These are phyloP conservation scores for Athrips mouffetella DNA, from an alignment of 2,888 invertebrate genomes.

Conservation along the genomic window DNA sequence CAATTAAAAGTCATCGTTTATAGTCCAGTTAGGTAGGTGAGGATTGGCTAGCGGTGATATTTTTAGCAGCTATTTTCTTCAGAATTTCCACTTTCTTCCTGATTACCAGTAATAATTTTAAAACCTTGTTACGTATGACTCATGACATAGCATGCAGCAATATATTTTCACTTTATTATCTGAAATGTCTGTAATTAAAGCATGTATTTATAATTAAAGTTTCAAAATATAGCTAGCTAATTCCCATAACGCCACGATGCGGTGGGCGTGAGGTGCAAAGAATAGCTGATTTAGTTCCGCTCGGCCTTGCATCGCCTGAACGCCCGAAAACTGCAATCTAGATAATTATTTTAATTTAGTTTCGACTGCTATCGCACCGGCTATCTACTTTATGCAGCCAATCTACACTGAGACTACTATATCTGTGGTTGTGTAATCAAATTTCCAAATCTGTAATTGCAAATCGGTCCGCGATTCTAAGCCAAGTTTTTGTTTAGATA, in stretches of 20 bases:
- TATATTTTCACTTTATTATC: no score
- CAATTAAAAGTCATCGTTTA: slow-evolving; percentile 62
- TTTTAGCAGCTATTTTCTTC: no score
- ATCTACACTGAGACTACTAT: slow-evolving; percentile 28
- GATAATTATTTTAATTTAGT: slow-evolving; percentile 69
- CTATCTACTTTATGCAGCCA: slow-evolving; percentile 25
- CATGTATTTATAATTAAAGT: neutral
- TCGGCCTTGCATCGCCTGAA: slow-evolving; percentile 33
- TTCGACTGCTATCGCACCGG: slow-evolving; percentile 33
- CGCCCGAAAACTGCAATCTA: slow-evolving; percentile 52
- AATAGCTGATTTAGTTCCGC: slow-evolving; percentile 35
- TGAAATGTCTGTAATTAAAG: no score
- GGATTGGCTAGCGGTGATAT: slow-evolving; percentile 24
- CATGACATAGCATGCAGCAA: no score
- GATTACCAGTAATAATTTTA: no score
- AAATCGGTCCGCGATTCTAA: neutral
- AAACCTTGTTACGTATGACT: no score
- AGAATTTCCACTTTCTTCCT: no score
- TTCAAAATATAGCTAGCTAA: slow-evolving; percentile 9
- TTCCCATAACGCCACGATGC: neutral
- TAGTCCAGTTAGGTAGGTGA: slow-evolving; percentile 23
- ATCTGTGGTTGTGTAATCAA: slow-evolving; percentile 7
- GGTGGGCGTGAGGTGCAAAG: slow-evolving; percentile 20
- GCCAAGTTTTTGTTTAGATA: neutral
- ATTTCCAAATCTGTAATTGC: slow-evolving; percentile 13